Percentiles rank a stretch among this genome's conserved stretches.
Evolutionary conservation across 37 sponge, comb jelly and placozoan genomes (phyloP).

Genomic region (Oopsacas minuta): DNA sequence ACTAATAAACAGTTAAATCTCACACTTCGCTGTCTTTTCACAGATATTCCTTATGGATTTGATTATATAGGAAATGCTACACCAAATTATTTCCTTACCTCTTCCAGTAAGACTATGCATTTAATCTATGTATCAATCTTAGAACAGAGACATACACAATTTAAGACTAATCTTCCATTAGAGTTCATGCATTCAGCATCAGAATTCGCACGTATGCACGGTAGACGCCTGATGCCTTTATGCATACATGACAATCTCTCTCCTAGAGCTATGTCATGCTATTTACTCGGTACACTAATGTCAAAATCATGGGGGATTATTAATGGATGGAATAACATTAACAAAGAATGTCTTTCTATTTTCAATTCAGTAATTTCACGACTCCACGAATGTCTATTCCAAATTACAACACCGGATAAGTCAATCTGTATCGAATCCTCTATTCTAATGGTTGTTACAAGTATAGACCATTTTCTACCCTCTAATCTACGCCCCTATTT

Average conservation of each 20-base stretch:
- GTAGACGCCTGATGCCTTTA: background rate
- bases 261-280: background rate
- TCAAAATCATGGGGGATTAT: background rate
- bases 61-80: background rate
- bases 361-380: background rate
- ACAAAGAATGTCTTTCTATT: background rate
- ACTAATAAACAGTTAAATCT: background rate
- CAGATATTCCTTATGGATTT: background rate
- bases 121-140: background rate
- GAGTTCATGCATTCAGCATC: background rate
- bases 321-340: slow-evolving; percentile 1
- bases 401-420: background rate
- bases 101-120: background rate
- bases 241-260: background rate
- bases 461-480: background rate
- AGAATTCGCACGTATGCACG: background rate
- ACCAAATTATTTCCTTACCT: background rate
- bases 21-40: background rate
- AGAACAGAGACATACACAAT: background rate
- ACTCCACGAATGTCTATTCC: background rate
- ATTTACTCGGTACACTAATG: background rate
- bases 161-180: background rate
- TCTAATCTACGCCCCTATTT: background rate
- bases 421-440: background rate
- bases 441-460: background rate